Evolutionary conservation across 2,797 vertebrate genomes (phyloP).

Genomic region (Halcyon leucocephala): DNA sequence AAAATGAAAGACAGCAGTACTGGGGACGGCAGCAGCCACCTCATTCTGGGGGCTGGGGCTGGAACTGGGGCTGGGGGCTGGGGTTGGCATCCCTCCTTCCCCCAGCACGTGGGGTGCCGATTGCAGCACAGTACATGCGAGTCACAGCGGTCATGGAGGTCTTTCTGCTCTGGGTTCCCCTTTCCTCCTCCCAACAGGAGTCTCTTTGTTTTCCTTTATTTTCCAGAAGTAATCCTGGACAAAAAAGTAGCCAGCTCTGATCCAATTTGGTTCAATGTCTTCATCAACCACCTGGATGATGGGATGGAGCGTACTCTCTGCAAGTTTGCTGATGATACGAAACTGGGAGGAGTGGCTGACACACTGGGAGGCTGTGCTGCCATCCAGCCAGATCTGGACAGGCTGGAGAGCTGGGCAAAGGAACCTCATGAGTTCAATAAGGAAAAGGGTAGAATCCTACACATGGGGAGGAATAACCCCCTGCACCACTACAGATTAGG

Average conservation of each 20-base stretch:
- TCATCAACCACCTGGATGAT: no score
- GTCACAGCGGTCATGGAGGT: neutral
- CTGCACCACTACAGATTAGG: no score
- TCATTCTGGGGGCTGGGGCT: neutral
- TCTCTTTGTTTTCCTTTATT: neutral
- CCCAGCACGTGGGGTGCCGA: neutral
- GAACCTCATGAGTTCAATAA: no score
- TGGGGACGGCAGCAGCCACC: neutral
- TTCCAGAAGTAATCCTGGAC: neutral
- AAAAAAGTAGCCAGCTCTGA: neutral
- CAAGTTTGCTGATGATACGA: no score
- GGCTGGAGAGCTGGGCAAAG: no score
- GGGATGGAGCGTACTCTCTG: no score
- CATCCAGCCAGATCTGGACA: no score
- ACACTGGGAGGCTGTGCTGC: no score
- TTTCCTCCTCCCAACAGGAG: neutral
- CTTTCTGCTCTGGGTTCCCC: neutral
- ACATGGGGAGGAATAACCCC: no score
- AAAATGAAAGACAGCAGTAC: conserved; percentile 17
- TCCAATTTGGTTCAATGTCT: neutral
- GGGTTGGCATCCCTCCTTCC: neutral
- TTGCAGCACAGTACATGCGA: neutral
- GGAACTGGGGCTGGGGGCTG: no score
- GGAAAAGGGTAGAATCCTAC: no score
- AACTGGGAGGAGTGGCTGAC: no score